Conservation (phyloP, 2,113 vertebrate species). For the Dromiciops gliroides region DNA sequence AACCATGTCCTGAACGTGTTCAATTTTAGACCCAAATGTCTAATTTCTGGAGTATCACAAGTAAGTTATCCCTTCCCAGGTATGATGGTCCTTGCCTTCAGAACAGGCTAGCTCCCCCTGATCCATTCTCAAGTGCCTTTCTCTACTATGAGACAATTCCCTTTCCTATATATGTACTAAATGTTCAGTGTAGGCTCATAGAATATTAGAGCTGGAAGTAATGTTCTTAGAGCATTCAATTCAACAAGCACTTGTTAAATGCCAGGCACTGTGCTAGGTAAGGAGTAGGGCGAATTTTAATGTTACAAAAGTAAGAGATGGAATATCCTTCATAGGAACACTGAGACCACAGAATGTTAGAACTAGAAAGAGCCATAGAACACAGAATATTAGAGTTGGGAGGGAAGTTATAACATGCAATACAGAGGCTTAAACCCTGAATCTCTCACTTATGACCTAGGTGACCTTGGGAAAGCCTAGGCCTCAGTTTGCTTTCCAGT, state of each 20-base stretch:
- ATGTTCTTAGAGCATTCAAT: background rate
- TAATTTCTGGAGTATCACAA: background rate
- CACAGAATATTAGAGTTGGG: background rate
- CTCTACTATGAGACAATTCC: background rate
- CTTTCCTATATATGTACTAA: background rate
- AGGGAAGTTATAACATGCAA: background rate
- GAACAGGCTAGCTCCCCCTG: background rate
- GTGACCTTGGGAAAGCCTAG: background rate
- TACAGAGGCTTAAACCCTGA: background rate
- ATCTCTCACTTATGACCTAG: background rate
- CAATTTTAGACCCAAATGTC: background rate
- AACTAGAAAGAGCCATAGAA: background rate
- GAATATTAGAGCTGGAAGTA: background rate
- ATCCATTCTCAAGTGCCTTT: background rate
- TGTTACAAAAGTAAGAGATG: background rate
- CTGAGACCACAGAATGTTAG: background rate
- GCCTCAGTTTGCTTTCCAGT: background rate
- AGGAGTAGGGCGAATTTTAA: background rate
- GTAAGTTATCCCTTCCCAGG: background rate
- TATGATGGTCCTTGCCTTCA: background rate
- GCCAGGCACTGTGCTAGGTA: background rate
- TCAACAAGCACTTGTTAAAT: background rate
- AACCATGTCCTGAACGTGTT: background rate
- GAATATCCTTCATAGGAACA: background rate
- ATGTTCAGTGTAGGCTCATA: background rate